These are phyloP conservation scores for Phalanger gymnotis DNA, from an alignment of 2,797 vertebrate species.

Conservation along the genomic window DNA sequence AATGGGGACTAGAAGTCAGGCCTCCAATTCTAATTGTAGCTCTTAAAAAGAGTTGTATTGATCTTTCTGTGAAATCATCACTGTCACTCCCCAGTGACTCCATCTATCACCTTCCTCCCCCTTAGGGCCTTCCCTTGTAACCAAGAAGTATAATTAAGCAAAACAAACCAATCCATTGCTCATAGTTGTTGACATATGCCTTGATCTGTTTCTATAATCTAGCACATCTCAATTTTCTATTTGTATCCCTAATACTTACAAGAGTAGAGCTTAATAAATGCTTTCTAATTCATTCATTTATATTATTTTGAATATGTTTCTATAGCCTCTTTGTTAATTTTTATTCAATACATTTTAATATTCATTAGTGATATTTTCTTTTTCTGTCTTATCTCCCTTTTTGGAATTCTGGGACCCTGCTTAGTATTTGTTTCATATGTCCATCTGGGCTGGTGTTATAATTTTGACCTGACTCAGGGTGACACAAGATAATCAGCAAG, in stretches of 20 bases:
- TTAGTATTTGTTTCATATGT: background rate
- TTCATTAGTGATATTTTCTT: background rate
- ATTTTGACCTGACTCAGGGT: background rate
- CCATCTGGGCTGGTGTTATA: background rate
- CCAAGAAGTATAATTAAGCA: background rate
- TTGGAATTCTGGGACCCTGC: background rate
- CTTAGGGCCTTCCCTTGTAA: background rate
- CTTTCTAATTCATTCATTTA: background rate
- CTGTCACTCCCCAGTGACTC: background rate
- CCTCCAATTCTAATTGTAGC: background rate
- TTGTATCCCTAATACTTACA: background rate
- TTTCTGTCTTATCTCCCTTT: background rate
- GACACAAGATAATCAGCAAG: background rate
- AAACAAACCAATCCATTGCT: background rate
- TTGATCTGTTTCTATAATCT: background rate
- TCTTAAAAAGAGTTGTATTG: background rate
- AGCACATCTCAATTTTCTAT: background rate
- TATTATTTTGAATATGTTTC: background rate
- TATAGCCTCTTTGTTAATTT: background rate
- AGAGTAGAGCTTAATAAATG: background rate
- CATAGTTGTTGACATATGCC: background rate
- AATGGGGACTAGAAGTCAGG: constrained; percentile 14
- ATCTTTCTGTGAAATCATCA: background rate
- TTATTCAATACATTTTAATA: background rate
- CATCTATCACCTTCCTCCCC: background rate